Evolutionary conservation across 1,140 invertebrate species (phyloP), one percentile per base, ranked within the genome.

Genomic region (Drosophila erecta): DNA sequence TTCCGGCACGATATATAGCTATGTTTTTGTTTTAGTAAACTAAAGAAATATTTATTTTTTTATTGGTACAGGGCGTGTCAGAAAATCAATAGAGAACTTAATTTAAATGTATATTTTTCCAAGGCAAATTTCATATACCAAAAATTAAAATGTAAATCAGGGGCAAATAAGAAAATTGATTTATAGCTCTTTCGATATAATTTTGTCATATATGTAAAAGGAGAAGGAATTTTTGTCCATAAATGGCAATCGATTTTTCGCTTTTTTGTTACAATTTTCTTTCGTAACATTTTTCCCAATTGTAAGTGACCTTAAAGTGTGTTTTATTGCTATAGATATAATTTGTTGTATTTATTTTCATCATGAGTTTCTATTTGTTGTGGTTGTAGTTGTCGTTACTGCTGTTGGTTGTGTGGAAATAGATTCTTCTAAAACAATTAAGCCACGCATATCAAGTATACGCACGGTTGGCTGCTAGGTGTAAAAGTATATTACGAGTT

Each of bases 251-350:
- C 12, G 15, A 24, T 75, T 76, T 76, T 14, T 75, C 44, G 53
- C 58, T 78, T 44, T 46, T 75, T 50, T 73, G 71, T 43, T 60
- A 69, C 64, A 73, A 76, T 76, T 79, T 70, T 51, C 41, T 30
- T 58, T 80, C 73, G 64, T 74, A 91, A 91, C 90, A 91, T 91
- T 91, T 91, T 91, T 91, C 90, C 90, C 90, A 91, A 91, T 90
- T 91, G 76, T 89, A 75, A 85, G 86, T 90, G 90, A 91, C 87
- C 90, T 91, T 91, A 91, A 91, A 91, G 90, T 91, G 90, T 91
- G 90, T 91, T 91, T 79, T 81, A 64, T 61, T 61, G 37, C 40
- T 61, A 61, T 41, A 41, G 27, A 40, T 59, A 17, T 69, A 47
- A 65, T 53, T 61, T 50, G 46, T 56, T 56, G 46, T 17, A 62